These are phyloP conservation scores for Papio anubis DNA, from an alignment of 2,113 vertebrate genomes.

Conservation along the genomic window DNA sequence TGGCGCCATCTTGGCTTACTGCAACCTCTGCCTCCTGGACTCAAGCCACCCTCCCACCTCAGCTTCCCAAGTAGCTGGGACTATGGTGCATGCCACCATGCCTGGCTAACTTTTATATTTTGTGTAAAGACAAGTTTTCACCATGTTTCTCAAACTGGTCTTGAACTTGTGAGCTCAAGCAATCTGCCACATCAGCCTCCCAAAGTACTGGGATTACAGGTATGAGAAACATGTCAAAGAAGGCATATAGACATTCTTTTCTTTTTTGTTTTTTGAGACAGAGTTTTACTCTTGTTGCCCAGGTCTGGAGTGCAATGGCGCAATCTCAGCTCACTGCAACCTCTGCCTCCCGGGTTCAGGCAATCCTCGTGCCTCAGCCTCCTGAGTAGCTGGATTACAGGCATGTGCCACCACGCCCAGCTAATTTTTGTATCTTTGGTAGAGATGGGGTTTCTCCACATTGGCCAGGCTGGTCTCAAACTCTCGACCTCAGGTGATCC, in stretches of 20 bases:
- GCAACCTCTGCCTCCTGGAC: background rate
- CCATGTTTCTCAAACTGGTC: background rate
- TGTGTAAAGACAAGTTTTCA: background rate
- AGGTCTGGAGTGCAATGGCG: too few relatives aligned
- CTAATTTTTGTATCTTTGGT: too few relatives aligned
- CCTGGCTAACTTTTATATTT: background rate
- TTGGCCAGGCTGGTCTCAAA: too few relatives aligned
- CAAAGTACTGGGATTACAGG: background rate
- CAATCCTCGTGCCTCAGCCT: too few relatives aligned
- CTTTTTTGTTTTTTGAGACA: too few relatives aligned
- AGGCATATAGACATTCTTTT: background rate
- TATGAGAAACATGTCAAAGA: background rate
- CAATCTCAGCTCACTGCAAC: too few relatives aligned
- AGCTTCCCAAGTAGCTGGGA: background rate
- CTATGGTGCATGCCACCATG: background rate
- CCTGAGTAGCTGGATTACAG: too few relatives aligned
- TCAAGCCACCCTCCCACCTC: background rate
- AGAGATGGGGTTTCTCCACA: too few relatives aligned
- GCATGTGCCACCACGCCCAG: too few relatives aligned
- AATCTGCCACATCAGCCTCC: background rate
- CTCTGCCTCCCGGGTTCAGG: too few relatives aligned
- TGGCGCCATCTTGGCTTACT: background rate
- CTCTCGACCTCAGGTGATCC: too few relatives aligned
- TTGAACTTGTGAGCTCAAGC: background rate
- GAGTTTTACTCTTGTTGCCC: too few relatives aligned